phyloP scores from a whole-genome alignment of 2,888 invertebrate species.

The Taenaris catops region DNA sequence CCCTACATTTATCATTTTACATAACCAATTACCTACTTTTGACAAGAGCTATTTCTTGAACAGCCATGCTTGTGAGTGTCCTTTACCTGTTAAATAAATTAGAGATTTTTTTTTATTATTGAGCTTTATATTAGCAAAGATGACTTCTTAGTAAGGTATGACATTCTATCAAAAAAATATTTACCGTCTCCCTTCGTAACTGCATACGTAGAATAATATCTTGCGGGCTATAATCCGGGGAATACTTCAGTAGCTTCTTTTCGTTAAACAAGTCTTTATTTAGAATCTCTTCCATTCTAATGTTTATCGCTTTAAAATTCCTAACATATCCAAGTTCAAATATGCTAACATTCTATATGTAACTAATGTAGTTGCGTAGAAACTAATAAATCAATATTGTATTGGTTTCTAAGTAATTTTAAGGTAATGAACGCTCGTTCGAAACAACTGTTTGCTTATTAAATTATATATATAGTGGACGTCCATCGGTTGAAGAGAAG shows the following conservation, averaged over 20 bases:
- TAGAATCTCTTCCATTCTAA: conserved; percentile 48
- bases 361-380: conserved; percentile 4
- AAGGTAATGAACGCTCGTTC: too few species aligned
- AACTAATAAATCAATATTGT: conserved; percentile 16
- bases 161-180: too few species aligned
- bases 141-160: too few species aligned
- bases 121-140: too few species aligned
- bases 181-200: conserved; percentile 45
- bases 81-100: conserved; percentile 42
- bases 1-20: too few species aligned
- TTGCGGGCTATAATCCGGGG: conserved; percentile 45
- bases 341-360: too few species aligned
- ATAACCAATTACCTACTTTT: conserved; percentile 10
- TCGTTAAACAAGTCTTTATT: conserved; percentile 48
- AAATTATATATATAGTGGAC: too few species aligned
- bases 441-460: too few species aligned
- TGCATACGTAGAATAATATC: conserved; percentile 43
- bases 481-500: too few species aligned
- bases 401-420: too few species aligned
- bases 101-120: too few species aligned
- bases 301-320: conserved; percentile 1
- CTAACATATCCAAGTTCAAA: not conserved
- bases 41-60: conserved; percentile 25
- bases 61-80: conserved; percentile 38
- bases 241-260: conserved; percentile 38